A percentile compares a stretch with the other conserved stretches of the same genome.
Conservation (phyloP, 2,113 vertebrate species). For the Larimichthys crocea region DNA sequence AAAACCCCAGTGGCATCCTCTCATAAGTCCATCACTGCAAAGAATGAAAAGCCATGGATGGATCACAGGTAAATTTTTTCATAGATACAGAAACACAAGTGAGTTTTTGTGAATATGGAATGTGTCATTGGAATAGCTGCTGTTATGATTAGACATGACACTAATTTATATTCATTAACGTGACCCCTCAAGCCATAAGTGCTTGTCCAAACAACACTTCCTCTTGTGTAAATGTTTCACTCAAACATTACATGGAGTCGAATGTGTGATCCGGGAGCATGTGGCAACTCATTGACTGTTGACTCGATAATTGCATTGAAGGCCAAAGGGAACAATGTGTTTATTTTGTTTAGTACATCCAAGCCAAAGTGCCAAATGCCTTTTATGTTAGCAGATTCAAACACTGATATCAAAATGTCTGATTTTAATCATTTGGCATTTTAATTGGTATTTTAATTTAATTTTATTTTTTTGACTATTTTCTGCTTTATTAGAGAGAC, state of each 20-base stretch:
- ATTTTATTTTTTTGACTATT: not conserved
- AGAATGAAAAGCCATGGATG: slow-evolving; percentile 10
- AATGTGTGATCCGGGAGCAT: not conserved
- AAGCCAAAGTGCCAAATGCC: not conserved
- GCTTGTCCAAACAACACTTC: slow-evolving; percentile 22
- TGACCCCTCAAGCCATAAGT: slow-evolving; percentile 18
- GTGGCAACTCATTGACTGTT: not conserved
- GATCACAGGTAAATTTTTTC: slow-evolving; percentile 19
- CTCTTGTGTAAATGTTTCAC: slow-evolving; percentile 28
- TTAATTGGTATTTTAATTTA: not conserved
- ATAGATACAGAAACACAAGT: not conserved
- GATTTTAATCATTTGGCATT: not conserved
- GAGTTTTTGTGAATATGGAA: not conserved
- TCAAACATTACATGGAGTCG: not conserved
- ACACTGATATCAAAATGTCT: not conserved
- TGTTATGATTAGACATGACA: slow-evolving; percentile 33
- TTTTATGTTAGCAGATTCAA: not conserved
- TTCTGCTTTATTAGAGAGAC: too few relatives aligned
- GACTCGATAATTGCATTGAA: not conserved
- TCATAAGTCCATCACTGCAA: slow-evolving; percentile 1
- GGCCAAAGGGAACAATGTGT: not conserved
- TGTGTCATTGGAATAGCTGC: not conserved
- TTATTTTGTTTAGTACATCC: not conserved
- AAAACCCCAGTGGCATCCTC: not conserved
- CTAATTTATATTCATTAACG: slow-evolving; percentile 30